Evolutionary conservation across 2,797 vertebrate genomes (phyloP), one percentile per base, ranked within the genome.

Genomic region (Micromesistius poutassou): DNA sequence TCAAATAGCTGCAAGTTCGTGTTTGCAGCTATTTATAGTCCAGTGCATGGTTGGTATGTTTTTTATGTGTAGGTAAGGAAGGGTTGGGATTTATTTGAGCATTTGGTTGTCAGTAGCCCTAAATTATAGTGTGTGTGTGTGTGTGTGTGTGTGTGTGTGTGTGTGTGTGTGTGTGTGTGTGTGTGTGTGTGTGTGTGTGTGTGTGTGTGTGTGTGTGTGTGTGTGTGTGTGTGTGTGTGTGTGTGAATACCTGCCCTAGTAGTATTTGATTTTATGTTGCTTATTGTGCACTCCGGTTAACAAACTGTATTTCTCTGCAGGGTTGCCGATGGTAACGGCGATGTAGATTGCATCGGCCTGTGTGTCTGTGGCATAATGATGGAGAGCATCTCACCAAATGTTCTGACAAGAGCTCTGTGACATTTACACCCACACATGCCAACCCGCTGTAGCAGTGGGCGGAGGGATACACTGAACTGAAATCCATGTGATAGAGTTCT

Each of bases 341-440:
- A 62, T 25, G 55, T 25, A 62, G 22, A 7, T 62, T 62, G 55
- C 55, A 25, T 22, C n/a, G 30, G 35, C 28, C n/a, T 42, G 66
- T 36, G 42, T 80, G 76, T 76, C 71, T 75, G 72, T 46, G 22
- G 68, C 30, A 31, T 71, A 71, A 68, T 80, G 36, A 50, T 68
- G 62, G 62, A 77, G 75, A 68, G 68, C 66, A 28, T 2, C 35
- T 33, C 77, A 72, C 16, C 46, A 70, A 74, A 76, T 50, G 5
- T 19, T 62, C 30, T 33, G 31, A 25, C 68, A 71, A 71, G 30
- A 30, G 28, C 68, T 2, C 30, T 30, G 28, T 70, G 25, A 71
- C 68, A 30, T 71, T 7, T 30, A 13, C 68, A 7, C 68, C 68
- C 68, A 30, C 28, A 30, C 68, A 71, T 13, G 12, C 25, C 68